Evolutionary conservation across 2,888 invertebrate genomes (phyloP), one percentile per base, ranked within the genome.

Genomic region (Drosophila kanekoi): DNA sequence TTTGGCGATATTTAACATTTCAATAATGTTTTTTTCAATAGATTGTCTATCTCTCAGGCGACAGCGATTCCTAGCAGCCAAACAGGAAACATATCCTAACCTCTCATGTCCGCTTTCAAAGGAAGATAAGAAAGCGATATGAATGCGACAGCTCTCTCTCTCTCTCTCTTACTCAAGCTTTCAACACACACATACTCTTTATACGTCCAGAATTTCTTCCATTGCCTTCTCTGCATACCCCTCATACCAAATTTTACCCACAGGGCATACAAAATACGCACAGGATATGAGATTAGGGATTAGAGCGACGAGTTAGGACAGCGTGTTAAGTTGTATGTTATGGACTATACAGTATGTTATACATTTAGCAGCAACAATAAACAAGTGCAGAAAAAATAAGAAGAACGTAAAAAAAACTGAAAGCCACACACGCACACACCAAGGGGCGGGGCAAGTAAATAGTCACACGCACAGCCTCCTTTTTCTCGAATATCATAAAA

Each of bases 321-420:
- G 74, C 85, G 70, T 77, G 74, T 77, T 79, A 84, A 65, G 77
- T 79, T 72, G 72, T 57, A 47, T 62, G 56, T 58, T 63, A 43
- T 61, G 62, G 52, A 59, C 77, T 62, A 56, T 14, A 28, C 20
- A 37, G 48, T 54, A 65, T 75, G 70, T 67, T 45, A 70, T 66
- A 67, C 67, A 72, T 78, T 70, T 51, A 72, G 43, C 66, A 52
- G 38, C 63, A 53, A 54, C 67, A 77, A 66, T 48, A 71, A 65
- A 75, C 57, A 59, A 61, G 35, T 41, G 47, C 16, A 9, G n/a
- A 57, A 10, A 35, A 3, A 38, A 43, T n/a, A n/a, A n/a, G n/a
- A 64, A 28, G 40, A 49, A 20, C 1, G n/a, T n/a, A n/a, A 57
- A 6, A 35, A 3, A 38, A 45, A 64, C 41, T 49, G 2, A 28